These are phyloP conservation scores for Labroides dimidiatus DNA, from an alignment of 2,797 vertebrate genomes.

Conservation along the genomic window DNA sequence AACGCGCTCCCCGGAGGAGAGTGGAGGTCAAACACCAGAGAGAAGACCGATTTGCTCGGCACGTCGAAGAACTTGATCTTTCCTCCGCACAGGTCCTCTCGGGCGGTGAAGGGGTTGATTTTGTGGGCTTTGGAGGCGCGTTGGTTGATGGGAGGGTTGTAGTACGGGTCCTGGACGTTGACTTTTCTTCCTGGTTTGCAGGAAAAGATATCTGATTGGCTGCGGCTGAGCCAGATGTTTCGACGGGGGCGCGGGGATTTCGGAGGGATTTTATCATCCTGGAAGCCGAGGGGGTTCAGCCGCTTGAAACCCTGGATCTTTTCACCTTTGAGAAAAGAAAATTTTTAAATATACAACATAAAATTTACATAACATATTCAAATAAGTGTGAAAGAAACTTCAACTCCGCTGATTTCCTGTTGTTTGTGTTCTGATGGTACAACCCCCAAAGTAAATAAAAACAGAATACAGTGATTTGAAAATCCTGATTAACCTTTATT, in stretches of 20 bases:
- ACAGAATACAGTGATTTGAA: no score
- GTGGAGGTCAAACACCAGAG: conserved; percentile 94
- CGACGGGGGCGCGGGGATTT: conserved; percentile 94
- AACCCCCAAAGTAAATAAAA: no score
- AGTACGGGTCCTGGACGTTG: conserved; percentile 94
- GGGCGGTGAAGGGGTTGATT: conserved; percentile 96
- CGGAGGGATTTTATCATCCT: conserved; percentile 92
- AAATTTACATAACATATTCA: no score
- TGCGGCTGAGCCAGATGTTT: conserved; percentile 96
- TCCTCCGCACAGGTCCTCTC: conserved; percentile 96
- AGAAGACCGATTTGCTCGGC: conserved; percentile 97
- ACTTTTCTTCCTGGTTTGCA: conserved; percentile 90
- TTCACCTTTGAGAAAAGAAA: conserved; percentile 76
- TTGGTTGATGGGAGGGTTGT: conserved; percentile 81
- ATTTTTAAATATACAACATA: background rate
- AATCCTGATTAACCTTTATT: no score
- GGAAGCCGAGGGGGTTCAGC: conserved; percentile 87
- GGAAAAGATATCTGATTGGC: conserved; percentile 96
- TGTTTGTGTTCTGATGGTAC: background rate
- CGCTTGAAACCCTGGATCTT: conserved; percentile 93
- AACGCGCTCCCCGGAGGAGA: conserved; percentile 87
- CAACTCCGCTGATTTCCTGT: no score
- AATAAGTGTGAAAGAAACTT: no score
- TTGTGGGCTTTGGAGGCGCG: conserved; percentile 79
- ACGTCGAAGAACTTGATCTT: conserved; percentile 97